A percentile compares a stretch with the other conserved stretches of the same genome.
These are phyloP conservation scores for Galagoides demidoff DNA, from an alignment of 2,797 vertebrate genomes.

Conservation along the genomic window DNA sequence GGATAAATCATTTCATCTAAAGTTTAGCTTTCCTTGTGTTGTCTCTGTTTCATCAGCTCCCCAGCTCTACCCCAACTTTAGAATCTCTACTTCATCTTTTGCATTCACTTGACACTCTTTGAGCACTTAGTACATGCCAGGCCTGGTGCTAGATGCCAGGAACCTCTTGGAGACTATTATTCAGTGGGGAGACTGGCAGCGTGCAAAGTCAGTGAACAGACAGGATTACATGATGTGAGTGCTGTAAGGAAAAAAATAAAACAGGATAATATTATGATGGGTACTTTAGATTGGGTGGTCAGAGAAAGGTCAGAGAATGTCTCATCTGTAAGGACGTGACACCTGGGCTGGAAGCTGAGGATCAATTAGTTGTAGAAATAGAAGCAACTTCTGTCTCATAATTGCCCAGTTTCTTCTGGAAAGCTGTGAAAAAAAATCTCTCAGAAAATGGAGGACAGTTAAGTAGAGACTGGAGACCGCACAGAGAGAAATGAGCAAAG, in stretches of 20 bases:
- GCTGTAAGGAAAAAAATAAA: slow-evolving; percentile 31
- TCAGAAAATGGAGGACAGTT: slow-evolving; percentile 48
- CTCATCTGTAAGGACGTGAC: slow-evolving; percentile 32
- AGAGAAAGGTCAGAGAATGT: slow-evolving; percentile 8
- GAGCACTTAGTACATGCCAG: not conserved
- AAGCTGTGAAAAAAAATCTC: slow-evolving; percentile 19
- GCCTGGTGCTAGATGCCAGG: not conserved
- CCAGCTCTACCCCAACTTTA: not conserved
- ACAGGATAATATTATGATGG: not conserved
- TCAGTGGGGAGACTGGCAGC: not conserved
- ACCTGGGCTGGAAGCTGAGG: slow-evolving; percentile 9
- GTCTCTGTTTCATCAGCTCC: slow-evolving; percentile 6
- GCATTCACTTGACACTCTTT: slow-evolving; percentile 38
- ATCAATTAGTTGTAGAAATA: slow-evolving; percentile 46
- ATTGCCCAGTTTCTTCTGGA: slow-evolving; percentile 53
- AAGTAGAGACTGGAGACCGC: not conserved
- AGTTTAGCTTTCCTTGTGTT: slow-evolving; percentile 49
- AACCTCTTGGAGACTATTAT: not conserved
- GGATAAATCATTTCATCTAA: slow-evolving; percentile 15
- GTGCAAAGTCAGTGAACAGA: not conserved
- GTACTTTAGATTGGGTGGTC: not conserved
- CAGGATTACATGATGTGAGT: not conserved
- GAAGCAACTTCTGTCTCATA: slow-evolving; percentile 59
- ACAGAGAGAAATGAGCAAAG: not conserved
- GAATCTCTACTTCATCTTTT: not conserved